Evolutionary conservation across 2,888 invertebrate species (phyloP), one percentile per base, ranked within the genome.

Genomic region (Amiota minor): DNA sequence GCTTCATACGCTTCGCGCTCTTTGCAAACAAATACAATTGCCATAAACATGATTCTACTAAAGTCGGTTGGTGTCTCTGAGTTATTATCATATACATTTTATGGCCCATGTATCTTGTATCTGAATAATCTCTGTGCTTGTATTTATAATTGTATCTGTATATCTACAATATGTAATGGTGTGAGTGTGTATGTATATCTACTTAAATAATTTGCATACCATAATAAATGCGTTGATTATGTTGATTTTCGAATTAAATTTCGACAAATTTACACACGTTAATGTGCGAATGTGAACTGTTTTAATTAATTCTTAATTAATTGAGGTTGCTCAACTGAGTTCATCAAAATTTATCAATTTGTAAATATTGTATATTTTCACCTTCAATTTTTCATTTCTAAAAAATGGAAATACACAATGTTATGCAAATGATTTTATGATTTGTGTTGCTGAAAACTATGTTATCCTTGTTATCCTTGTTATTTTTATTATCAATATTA

Each of bases 51-150:
- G 35, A 35, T 35, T 35, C 35, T 35, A 62, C 72, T 56, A 56
- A 65, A 74, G 72, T 59, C 53, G 35, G 68, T 74, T 46, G 65
- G 62, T 35, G n/a, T 55, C 55, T 62, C 35, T 35, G 35, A 35
- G 35, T 35, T 35, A 35, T 35, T 35, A 35, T 35, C 35, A 35
- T 35, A 6, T 35, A n/a, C n/a, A 35, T 35, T 35, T 35, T 35
- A 35, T 35, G 35, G 35, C 35, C 35, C 35, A 35, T 35, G 35
- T 35, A 35, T 35, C 35, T 35, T 35, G 35, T 35, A 35, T 35
- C 35, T 35, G 35, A 6, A 8, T 35, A 3, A 35, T 35, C 35
- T 35, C 35, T 35, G 3, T 8, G 2, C 62, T 46, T 62, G 18
- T 35, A 35, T 35, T 4, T 2, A 8, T 35, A 35, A 35, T 35